Conservation (phyloP, 2,113 vertebrate genomes). For the Corydoras maculifer region DNA sequence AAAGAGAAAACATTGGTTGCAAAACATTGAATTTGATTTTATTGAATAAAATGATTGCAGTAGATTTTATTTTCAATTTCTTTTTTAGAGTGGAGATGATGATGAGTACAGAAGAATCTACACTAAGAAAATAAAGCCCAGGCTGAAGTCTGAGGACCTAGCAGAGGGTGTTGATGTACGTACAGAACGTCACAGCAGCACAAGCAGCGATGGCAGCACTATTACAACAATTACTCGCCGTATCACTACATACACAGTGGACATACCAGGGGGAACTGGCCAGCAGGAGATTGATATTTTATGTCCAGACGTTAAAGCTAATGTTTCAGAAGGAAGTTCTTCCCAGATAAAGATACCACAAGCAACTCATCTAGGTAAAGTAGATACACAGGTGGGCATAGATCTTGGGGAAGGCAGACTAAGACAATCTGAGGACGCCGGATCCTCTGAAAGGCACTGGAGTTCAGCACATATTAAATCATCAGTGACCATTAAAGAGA, state of each 20-base stretch:
- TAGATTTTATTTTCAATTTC: neutral
- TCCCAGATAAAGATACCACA: conserved; percentile 51
- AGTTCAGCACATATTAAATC: conserved; percentile 49
- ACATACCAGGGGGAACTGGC: conserved; percentile 69
- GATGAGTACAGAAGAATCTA: conserved; percentile 89
- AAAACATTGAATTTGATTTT: conserved; percentile 2
- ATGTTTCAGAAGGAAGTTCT: conserved; percentile 62
- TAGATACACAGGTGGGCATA: conserved; percentile 49
- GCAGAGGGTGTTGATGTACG: conserved; percentile 71
- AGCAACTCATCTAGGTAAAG: conserved; percentile 53
- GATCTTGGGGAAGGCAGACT: conserved; percentile 54
- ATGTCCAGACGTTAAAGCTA: conserved; percentile 69
- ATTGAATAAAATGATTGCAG: neutral
- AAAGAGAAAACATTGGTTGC: too few species aligned
- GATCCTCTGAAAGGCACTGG: conserved; percentile 52
- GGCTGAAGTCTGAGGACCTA: conserved; percentile 80
- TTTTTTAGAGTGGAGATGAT: conserved; percentile 81
- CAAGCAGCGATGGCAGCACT: conserved; percentile 73
- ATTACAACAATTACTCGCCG: conserved; percentile 83
- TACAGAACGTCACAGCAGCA: conserved; percentile 82
- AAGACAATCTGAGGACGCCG: conserved; percentile 47
- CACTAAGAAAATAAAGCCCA: conserved; percentile 89
- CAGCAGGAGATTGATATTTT: conserved; percentile 65
- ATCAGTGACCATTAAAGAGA: conserved; percentile 47
- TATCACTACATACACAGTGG: conserved; percentile 90